A percentile compares a stretch with the other conserved stretches of the same genome.
phyloP scores from a whole-genome alignment of 2,888 invertebrate species.

The Hydropsyche betteni region DNA sequence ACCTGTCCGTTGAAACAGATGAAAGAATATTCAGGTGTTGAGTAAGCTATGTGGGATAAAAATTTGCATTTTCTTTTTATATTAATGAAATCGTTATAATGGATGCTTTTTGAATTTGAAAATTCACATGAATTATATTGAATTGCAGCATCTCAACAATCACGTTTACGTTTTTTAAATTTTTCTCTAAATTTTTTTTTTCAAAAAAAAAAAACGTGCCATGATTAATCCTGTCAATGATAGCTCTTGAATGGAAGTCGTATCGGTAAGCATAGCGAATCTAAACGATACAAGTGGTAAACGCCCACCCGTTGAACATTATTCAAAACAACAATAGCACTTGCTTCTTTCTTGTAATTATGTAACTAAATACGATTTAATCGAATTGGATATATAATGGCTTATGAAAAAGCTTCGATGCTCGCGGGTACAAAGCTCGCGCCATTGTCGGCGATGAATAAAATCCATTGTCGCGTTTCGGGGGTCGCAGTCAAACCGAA shows the following conservation, averaged over 20 bases:
- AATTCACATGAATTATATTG: no score
- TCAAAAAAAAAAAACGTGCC: no score
- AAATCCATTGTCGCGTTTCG: slow-evolving; percentile 34
- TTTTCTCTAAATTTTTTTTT: no score
- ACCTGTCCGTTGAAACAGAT: slow-evolving; percentile 20
- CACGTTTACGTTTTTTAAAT: no score
- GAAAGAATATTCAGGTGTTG: slow-evolving; percentile 28
- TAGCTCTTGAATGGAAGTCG: no score
- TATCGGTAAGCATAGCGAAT: slow-evolving; percentile 12
- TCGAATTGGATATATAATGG: slow-evolving; percentile 43
- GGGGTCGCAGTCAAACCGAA: slow-evolving; percentile 29
- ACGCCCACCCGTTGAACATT: slow-evolving; percentile 25
- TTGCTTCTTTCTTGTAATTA: slow-evolving; percentile 45
- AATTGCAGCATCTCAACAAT: no score
- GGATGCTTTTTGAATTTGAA: no score
- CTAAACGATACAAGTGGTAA: not conserved
- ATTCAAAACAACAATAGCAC: slow-evolving; percentile 41
- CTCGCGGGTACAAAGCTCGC: slow-evolving; percentile 40
- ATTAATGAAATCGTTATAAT: no score
- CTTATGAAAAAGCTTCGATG: slow-evolving; percentile 43
- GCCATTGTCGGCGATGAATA: slow-evolving; percentile 32
- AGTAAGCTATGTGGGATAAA: slow-evolving; percentile 2
- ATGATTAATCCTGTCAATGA: no score
- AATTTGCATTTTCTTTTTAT: no score
- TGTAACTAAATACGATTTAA: slow-evolving; percentile 48